These are phyloP conservation scores for Chelonus insularis DNA, from an alignment of 1,140 invertebrate genomes.

Conservation along the genomic window DNA sequence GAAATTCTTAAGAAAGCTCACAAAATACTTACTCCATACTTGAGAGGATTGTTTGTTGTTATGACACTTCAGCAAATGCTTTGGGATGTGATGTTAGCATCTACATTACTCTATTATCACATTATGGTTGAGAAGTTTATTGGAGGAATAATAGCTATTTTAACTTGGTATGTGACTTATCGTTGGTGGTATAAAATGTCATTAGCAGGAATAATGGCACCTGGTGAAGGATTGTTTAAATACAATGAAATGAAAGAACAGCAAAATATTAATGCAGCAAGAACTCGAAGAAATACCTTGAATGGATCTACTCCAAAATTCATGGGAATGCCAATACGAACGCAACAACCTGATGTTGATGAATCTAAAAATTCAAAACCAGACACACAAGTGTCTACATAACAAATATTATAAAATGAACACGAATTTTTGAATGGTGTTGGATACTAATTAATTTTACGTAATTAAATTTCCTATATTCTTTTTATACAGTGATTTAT, in stretches of 20 bases:
- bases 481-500: too few relatives aligned
- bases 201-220: slow-evolving; percentile 67
- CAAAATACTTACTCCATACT: slow-evolving; percentile 77
- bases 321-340: slow-evolving; percentile 78
- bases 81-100: slow-evolving; percentile 92
- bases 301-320: slow-evolving; percentile 64
- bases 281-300: slow-evolving; percentile 36
- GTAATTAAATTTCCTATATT: too few relatives aligned
- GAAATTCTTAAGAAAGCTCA: slow-evolving; percentile 72
- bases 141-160: slow-evolving; percentile 81
- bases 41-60: slow-evolving; percentile 76
- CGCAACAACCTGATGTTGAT: slow-evolving; percentile 29
- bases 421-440: neutral
- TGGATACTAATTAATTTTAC: too few relatives aligned
- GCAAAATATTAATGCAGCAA: slow-evolving; percentile 26
- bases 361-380: slow-evolving; percentile 1
- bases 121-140: slow-evolving; percentile 93
- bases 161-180: slow-evolving; percentile 92
- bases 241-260: slow-evolving; percentile 68
- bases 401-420: slow-evolving; percentile 4
- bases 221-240: slow-evolving; percentile 79
- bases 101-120: slow-evolving; percentile 93
- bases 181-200: slow-evolving; percentile 74
- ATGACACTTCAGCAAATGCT: slow-evolving; percentile 81
- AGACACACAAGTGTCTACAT: too few relatives aligned